Evolutionary conservation across 2,113 vertebrate genomes (phyloP).

Genomic region (Ailurus styani): DNA sequence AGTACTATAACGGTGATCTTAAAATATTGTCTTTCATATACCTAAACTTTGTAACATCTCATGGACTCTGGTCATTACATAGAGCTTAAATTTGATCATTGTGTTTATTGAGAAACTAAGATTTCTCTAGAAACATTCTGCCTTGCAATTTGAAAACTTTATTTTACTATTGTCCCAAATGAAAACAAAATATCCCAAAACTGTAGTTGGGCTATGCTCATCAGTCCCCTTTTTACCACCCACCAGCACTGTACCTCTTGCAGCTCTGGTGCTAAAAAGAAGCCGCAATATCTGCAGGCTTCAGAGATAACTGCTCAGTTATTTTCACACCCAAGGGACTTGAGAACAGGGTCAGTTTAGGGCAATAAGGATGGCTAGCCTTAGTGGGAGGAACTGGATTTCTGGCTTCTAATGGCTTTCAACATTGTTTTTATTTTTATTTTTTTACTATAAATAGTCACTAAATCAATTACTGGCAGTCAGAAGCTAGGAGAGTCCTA

Average conservation of each 20-base stretch:
- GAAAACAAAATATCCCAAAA: not conserved
- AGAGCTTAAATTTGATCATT: not conserved
- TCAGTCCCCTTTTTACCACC: not conserved
- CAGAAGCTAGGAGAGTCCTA: not conserved
- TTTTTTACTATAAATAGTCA: constrained; percentile 22
- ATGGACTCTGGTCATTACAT: not conserved
- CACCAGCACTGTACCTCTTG: not conserved
- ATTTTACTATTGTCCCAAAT: not conserved
- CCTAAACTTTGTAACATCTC: not conserved
- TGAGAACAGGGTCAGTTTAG: not conserved
- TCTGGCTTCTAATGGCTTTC: not conserved
- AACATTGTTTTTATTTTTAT: not conserved
- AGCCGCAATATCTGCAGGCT: not conserved
- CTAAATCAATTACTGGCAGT: not conserved
- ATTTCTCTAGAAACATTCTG: not conserved
- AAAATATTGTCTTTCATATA: not conserved
- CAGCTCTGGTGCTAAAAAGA: not conserved
- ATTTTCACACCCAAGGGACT: not conserved
- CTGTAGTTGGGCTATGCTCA: not conserved
- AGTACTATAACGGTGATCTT: not conserved
- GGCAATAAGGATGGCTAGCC: not conserved
- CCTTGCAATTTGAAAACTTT: not conserved
- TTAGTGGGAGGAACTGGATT: not conserved
- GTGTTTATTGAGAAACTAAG: not conserved
- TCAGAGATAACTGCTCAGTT: not conserved